Base-by-base conservation (phyloP, 1,140 invertebrate species). In the Amyelois transitella region DNA sequence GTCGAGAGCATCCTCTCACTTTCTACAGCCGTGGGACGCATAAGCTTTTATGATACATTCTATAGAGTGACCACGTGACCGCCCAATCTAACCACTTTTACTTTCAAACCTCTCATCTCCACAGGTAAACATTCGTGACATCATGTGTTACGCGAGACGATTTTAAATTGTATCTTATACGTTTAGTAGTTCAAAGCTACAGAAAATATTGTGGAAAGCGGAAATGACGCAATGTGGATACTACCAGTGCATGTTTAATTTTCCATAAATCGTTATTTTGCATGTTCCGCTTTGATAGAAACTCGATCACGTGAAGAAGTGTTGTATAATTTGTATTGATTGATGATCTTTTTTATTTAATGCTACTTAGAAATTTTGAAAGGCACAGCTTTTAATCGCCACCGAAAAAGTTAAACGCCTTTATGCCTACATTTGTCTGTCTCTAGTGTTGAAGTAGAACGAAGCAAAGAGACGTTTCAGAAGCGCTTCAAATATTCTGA, bases 1-100 rank as follows among this genome's bases (percentile, higher is more conserved):
- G 43, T 52, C 45, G 43, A 47, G 56, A 38, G 53, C 55, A 61
- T 75, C 78, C 80, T 83, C 78, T 81, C 77, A 80, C 80, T 83
- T 85, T 83, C 74, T 43, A 58, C 32, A 60, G 47, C 63, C 69
- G 75, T 84, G 73, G 73, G 72, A 81, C 62, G 57, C 59, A 51
- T 60, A 58, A 61, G 60, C 60, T 69, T 76, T 74, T 77, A 76
- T 73, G 64, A 72, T 72, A 67, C 66, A 72, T 73, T 74, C 64
- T 68, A 72, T 62, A 66, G 66, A 74, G 70, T 68, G 65, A 53
- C 69, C 59, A 74, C 54, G 25, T 24, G 60, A 71, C 68, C 69
- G 75, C 74, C 78, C 77, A 81, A 84, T 73, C 71, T 55, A 59
- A 75, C 76, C 63, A 85, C 79, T 85, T 85, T 85, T 85, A 85